Base-by-base conservation (phyloP, 1,140 invertebrate genomes). In the Drosophila rufa region DNA sequence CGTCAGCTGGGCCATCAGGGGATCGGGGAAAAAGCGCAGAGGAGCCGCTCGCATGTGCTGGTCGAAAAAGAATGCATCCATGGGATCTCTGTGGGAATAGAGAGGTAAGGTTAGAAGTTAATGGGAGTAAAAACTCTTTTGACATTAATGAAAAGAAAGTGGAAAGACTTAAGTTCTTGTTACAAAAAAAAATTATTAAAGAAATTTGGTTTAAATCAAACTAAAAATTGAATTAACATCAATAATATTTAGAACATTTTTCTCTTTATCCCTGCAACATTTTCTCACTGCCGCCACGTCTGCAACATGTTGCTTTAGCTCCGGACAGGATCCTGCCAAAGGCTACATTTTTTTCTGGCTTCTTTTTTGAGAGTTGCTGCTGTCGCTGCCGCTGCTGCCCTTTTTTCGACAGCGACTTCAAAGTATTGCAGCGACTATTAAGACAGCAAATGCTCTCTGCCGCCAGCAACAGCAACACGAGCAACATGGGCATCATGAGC, bases 21-120 rank as follows among this genome's bases (percentile, higher is more conserved):
- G 91, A 68, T 91, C 86, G 69, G 94, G 94, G 43, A 95, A 94
- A 80, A 95, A 95, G 4, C 95, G 93, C 45, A 95, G 92, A 1
- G 95, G 93, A 3, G 95, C 95, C 2, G 94, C 94, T 4, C 95
- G 93, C 85, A 95, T 95, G 71, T 95, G 95, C 74, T 95, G 95
- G 75, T 95, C 95, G 93, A 95, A 94, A 47, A 96, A 93, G 87
- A 95, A 94, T 11, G 94, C 93, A 70, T 95, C 95, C 94, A 95
- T 95, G 59, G 95, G 95, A 92, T 95, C 95, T 82, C 95, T 92
- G 47, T 6, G 67, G 53, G 0, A 61, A 40, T 0, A 12, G 3
- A 27, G 6, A 42, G 46, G 8, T 17, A 25, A 42, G 45, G 22
- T 25, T 4, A 48, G 19, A 9, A 38, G 36, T 38, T 12, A 12